phyloP scores from a whole-genome alignment of 2,888 invertebrate species.

The Steinernema hermaphroditum region DNA sequence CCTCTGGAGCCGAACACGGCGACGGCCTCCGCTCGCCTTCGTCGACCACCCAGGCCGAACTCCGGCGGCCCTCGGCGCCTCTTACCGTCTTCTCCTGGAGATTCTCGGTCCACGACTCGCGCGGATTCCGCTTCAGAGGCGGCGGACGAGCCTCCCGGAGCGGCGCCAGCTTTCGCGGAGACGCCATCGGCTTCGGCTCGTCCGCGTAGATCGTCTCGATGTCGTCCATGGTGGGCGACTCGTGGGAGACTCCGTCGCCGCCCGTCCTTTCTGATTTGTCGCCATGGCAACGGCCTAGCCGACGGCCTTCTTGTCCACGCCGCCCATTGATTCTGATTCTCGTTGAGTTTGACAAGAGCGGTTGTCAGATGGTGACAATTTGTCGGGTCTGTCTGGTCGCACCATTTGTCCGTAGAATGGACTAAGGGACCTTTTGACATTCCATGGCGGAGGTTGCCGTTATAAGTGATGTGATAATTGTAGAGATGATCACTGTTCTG shows the following conservation, averaged over 20 bases:
- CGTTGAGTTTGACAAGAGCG: too few relatives aligned
- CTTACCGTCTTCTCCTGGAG: neutral
- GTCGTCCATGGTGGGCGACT: neutral
- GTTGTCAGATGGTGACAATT: too few relatives aligned
- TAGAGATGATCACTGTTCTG: too few relatives aligned
- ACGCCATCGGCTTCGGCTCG: neutral
- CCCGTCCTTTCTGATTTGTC: neutral
- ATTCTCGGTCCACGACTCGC: conserved; percentile 15
- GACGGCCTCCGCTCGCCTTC: neutral
- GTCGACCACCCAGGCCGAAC: neutral
- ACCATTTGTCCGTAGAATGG: too few relatives aligned
- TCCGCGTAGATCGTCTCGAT: conserved; percentile 10
- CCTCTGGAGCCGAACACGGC: neutral
- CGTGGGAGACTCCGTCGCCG: neutral
- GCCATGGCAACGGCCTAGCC: neutral
- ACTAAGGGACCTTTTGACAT: too few relatives aligned
- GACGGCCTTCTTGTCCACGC: too few relatives aligned
- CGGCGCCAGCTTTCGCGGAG: neutral
- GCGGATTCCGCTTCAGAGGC: neutral
- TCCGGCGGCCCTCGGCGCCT: neutral
- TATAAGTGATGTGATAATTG: too few relatives aligned
- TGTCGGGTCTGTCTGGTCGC: too few relatives aligned
- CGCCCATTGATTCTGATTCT: too few relatives aligned
- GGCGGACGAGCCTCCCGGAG: neutral
- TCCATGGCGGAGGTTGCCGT: too few relatives aligned